phyloP scores from a whole-genome alignment of 2,113 vertebrate species.

The Pantherophis guttatus region DNA sequence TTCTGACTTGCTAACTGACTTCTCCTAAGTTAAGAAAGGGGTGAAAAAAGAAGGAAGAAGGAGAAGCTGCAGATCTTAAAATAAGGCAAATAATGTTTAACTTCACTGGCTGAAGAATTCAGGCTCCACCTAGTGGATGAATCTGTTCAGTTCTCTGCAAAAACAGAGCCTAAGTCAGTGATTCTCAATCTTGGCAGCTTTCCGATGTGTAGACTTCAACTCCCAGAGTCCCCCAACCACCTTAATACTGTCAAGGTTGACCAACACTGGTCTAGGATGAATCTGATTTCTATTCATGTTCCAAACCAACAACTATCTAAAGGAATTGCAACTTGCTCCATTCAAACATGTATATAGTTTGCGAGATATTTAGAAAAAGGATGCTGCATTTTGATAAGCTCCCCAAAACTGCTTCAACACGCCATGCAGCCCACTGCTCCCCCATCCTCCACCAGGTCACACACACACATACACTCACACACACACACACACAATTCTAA shows the following conservation, averaged over 20 bases:
- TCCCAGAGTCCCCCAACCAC: not conserved
- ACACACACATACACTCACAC: too few species aligned
- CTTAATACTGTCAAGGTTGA: not conserved
- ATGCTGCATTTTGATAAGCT: not conserved
- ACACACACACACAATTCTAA: not conserved
- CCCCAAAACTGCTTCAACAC: not conserved
- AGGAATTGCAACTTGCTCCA: not conserved
- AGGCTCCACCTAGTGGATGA: conserved; percentile 70
- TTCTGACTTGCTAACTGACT: not conserved
- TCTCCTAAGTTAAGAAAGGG: not conserved
- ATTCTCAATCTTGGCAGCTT: not conserved
- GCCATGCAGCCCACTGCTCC: not conserved
- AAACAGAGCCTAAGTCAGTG: not conserved
- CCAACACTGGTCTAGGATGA: not conserved
- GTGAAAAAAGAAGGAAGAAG: not conserved
- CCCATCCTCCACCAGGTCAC: too few species aligned
- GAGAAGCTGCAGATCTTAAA: not conserved
- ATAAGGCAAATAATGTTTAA: fast-evolving
- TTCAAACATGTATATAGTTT: not conserved
- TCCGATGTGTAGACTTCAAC: not conserved
- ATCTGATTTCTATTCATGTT: fast-evolving
- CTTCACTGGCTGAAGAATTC: conserved; percentile 44
- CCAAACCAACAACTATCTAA: not conserved
- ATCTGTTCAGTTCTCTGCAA: not conserved
- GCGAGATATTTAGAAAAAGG: not conserved